Conservation (phyloP, 2,888 invertebrate genomes). For the Eledone cirrhosa region DNA sequence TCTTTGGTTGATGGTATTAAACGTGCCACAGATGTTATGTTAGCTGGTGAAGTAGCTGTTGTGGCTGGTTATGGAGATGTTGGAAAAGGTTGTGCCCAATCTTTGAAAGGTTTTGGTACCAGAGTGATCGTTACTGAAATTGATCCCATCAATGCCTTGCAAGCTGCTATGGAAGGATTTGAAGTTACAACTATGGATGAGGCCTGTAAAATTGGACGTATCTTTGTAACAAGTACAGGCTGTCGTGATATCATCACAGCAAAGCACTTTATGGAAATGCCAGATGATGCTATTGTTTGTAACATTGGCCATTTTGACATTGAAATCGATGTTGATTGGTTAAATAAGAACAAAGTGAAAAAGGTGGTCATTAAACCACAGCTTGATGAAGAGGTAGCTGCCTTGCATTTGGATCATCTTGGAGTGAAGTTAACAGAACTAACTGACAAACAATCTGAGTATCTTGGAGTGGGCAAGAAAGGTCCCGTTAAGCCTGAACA, state of each 20-base stretch:
- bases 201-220: conserved; percentile 87
- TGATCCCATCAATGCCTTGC: conserved; percentile 98
- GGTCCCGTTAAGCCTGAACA: conserved; percentile 98
- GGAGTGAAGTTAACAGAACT: conserved; percentile 95
- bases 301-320: conserved; percentile 99
- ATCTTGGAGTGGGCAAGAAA: conserved; percentile 84
- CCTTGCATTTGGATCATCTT: conserved; percentile 92
- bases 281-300: conserved; percentile 96
- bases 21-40: conserved; percentile 98
- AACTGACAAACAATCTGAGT: conserved; percentile 84
- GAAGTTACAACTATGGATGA: conserved; percentile 94
- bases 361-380: conserved; percentile 97
- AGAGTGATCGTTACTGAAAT: conserved; percentile 97
- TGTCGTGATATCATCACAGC: conserved; percentile 89
- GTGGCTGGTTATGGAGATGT: conserved; percentile 99
- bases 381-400: conserved; percentile 96
- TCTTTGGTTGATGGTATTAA: conserved; percentile 98
- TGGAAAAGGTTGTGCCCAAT: conserved; percentile 97
- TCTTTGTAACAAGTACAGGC: conserved; percentile 98
- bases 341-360: conserved; percentile 85
- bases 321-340: conserved; percentile 96
- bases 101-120: conserved; percentile 92
- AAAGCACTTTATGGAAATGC: conserved; percentile 90
- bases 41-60: conserved; percentile 97
- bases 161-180: conserved; percentile 89